A percentile compares a stretch with the other conserved stretches of the same genome.
phyloP scores from a whole-genome alignment of 2,113 vertebrate species.

The Hemicordylus capensis region DNA sequence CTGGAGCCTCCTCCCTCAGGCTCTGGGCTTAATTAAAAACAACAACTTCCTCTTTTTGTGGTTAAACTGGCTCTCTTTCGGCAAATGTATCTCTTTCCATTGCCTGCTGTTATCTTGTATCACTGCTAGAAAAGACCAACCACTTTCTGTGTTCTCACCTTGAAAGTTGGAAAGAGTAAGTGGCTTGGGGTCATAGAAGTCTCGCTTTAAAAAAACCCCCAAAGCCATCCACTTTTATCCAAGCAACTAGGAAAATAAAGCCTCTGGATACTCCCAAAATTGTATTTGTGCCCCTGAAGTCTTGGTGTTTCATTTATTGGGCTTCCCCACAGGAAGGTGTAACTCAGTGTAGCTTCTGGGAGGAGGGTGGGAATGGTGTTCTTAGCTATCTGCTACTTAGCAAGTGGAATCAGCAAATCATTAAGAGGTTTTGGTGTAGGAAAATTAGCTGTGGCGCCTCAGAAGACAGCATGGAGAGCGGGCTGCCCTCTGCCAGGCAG shows the following conservation, averaged over 20 bases:
- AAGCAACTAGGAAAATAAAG: neutral
- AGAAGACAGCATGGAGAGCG: neutral
- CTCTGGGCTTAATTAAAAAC: neutral
- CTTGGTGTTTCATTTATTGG: neutral
- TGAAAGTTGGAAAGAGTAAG: neutral
- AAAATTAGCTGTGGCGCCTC: neutral
- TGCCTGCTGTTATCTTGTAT: neutral
- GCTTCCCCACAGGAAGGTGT: too few relatives aligned
- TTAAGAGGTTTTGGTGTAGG: neutral
- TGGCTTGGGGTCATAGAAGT: neutral
- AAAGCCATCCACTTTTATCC: neutral
- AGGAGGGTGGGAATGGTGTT: too few relatives aligned
- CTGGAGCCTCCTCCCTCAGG: too few relatives aligned
- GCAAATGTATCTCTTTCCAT: too few relatives aligned
- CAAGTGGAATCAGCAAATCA: neutral
- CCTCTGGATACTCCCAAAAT: neutral
- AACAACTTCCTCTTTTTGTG: neutral
- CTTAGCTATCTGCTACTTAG: neutral
- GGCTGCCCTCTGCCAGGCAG: neutral
- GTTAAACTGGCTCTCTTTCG: too few relatives aligned
- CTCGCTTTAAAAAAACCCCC: neutral
- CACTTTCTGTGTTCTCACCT: neutral
- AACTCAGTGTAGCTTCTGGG: neutral
- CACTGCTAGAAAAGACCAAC: neutral
- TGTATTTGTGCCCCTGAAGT: neutral